Conservation (phyloP, 53 echinoderm and acorn worm species). For the Henricia sp. region DNA sequence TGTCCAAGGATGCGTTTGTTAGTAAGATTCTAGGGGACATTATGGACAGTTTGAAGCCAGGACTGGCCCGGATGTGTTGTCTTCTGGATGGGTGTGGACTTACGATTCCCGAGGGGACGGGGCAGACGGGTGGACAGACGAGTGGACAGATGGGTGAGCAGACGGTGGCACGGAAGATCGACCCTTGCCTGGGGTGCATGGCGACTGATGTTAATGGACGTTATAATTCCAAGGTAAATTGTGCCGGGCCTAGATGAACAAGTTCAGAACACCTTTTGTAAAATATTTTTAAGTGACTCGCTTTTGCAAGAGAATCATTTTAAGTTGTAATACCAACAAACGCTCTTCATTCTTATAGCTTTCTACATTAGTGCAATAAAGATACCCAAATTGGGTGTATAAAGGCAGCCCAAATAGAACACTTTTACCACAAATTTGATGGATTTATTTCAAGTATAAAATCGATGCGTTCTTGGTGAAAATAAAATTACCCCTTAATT, state of each 20-base stretch:
- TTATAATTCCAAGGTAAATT: background rate
- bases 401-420: no score
- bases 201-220: background rate
- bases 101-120: background rate
- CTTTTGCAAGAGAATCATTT: no score
- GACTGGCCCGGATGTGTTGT: conserved; percentile 37
- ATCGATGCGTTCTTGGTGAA: no score
- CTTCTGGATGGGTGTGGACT: conserved; percentile 42
- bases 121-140: background rate
- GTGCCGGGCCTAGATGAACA: background rate
- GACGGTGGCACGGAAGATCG: background rate
- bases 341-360: no score
- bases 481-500: no score
- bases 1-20: conserved; percentile 25
- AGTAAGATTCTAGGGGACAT: conserved; percentile 28
- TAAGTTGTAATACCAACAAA: no score
- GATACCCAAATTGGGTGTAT: no score
- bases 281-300: no score
- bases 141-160: background rate
- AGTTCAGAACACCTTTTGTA: no score
- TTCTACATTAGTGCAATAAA: no score
- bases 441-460: no score
- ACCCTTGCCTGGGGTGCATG: conserved; percentile 36
- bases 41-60: conserved; percentile 10
- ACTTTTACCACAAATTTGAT: no score